Evolutionary conservation across 2,113 vertebrate genomes (phyloP).

Genomic region (Caranx ignobilis): DNA sequence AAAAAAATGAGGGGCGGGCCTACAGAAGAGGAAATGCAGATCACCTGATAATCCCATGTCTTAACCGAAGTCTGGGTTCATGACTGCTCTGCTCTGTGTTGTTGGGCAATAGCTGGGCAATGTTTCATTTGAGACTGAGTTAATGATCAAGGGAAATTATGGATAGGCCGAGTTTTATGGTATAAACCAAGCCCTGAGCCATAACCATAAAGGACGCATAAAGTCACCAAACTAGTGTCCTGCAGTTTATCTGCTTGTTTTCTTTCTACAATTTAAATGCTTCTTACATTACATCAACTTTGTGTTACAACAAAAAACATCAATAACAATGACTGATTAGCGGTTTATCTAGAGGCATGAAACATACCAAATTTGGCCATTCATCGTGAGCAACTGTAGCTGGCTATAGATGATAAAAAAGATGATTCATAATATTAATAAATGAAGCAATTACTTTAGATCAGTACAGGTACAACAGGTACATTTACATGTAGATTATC

Average conservation of each 20-base stretch:
- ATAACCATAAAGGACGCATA: background rate
- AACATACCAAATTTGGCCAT: background rate
- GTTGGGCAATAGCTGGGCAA: slow-evolving; percentile 11
- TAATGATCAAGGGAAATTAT: background rate
- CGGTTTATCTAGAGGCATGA: background rate
- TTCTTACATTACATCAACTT: background rate
- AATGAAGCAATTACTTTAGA: no score
- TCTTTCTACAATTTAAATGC: background rate
- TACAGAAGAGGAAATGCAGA: slow-evolving; percentile 13
- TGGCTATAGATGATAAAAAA: no score
- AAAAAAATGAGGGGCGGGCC: background rate
- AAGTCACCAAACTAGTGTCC: background rate
- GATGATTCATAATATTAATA: no score
- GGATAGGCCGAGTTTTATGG: background rate
- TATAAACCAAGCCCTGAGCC: background rate
- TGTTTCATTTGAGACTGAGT: slow-evolving; percentile 29
- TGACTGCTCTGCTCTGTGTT: background rate
- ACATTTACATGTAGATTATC: no score
- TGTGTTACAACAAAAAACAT: background rate
- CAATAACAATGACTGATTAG: background rate
- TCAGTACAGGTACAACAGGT: no score
- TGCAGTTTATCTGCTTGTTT: background rate
- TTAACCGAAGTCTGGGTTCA: slow-evolving; percentile 28
- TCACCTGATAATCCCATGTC: slow-evolving; percentile 52
- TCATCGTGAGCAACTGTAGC: no score